Evolutionary conservation across 2,888 invertebrate species (phyloP).

Genomic region (Ellobium chinense): DNA sequence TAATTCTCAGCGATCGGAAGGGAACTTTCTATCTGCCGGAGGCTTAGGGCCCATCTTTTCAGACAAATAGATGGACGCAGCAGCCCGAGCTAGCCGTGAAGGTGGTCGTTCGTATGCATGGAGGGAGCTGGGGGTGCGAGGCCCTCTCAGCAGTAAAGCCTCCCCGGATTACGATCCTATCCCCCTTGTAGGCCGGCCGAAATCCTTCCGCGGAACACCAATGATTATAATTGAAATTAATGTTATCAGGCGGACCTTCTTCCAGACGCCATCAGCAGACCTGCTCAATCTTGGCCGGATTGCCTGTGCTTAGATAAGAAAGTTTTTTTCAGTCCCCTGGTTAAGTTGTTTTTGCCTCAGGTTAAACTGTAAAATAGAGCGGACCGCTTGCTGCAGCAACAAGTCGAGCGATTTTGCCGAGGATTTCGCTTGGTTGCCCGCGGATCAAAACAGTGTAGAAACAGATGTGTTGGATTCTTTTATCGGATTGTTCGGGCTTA

Average conservation of each 20-base stretch:
- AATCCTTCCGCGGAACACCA: conserved; percentile 33
- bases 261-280: conserved; percentile 34
- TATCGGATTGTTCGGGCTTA: conserved; percentile 26
- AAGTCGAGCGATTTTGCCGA: conserved; percentile 9
- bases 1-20: conserved; percentile 49
- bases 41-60: conserved; percentile 50
- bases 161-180: conserved; percentile 33
- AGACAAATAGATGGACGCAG: conserved; percentile 55
- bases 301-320: conserved; percentile 38
- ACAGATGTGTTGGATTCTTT: conserved; percentile 7
- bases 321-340: conserved; percentile 8
- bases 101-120: conserved; percentile 49
- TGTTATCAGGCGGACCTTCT: conserved; percentile 46
- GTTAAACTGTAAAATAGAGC: conserved; percentile 36
- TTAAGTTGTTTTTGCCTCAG: conserved; percentile 36
- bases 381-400: not conserved
- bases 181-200: conserved; percentile 23
- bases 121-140: conserved; percentile 32
- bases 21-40: conserved; percentile 38
- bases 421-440: not conserved
- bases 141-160: conserved; percentile 32
- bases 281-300: conserved; percentile 16
- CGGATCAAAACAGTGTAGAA: conserved; percentile 4
- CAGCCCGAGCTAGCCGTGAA: not conserved
- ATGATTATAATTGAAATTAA: conserved; percentile 58